Evolutionary conservation across 2,888 invertebrate genomes (phyloP), one percentile per base, ranked within the genome.

Genomic region (Noctua fimbriata): DNA sequence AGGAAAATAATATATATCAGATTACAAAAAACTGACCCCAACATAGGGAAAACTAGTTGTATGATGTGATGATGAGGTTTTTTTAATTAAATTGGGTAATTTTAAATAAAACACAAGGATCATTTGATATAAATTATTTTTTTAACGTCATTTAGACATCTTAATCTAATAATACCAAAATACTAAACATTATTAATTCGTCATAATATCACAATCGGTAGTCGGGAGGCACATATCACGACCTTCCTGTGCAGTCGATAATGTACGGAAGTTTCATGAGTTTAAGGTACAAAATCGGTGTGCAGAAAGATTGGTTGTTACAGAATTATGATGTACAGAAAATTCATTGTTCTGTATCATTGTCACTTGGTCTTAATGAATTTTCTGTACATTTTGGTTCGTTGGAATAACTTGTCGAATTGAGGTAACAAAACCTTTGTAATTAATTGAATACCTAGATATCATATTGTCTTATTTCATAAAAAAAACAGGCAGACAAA

Each of bases 121-220:
- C 12, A 44, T 74, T 73, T 80, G 73, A 76, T 88, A 83, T 88
- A 82, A 88, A 81, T 84, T 88, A 87, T 87, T 83, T 84, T 88
- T 89, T 84, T 89, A 89, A 78, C 77, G 87, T 89, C 89, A 78
- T 85, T 58, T 52, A 82, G 89, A 88, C 86, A 89, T 90, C 88
- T 93, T 92, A 87, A 73, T 85, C 89, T 93, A 93, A 90, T 93
- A 93, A 93, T 93, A 92, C 93, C 92, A 90, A 88, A 82, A 81
- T 83, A 78, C 32, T 91, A 90, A 87, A 88, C 87, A 85, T 90
- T 86, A 89, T 73, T 90, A 89, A 89, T 89, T 89, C 87, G 89
- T 89, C 88, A 85, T 76, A 69, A 91, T 94, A 93, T 93, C 93
- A 94, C 93, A 93, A 89, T 92, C 87, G 88, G 84, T 86, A 83